These are phyloP conservation scores for Patagioenas fasciata DNA, from an alignment of 2,113 vertebrate genomes.

Conservation along the genomic window DNA sequence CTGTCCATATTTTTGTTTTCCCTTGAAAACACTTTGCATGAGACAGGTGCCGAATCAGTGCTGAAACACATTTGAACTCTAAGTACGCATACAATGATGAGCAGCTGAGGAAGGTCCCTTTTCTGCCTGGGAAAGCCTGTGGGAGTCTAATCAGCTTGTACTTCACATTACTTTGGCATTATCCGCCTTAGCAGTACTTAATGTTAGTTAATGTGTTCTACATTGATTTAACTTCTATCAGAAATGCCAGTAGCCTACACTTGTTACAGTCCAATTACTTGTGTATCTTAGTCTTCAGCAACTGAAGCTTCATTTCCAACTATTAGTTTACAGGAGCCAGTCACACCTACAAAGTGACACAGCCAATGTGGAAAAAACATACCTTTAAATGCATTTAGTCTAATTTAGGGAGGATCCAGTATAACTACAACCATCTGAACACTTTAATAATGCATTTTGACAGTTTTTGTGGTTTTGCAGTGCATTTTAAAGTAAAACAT, in stretches of 20 bases:
- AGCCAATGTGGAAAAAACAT: neutral
- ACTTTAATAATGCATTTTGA: neutral
- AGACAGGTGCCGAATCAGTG: neutral
- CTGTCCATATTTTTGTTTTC: neutral
- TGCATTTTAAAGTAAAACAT: neutral
- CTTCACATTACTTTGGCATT: neutral
- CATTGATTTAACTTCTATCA: neutral
- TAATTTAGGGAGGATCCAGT: neutral
- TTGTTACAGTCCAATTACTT: neutral
- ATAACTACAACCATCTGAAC: neutral
- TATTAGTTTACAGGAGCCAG: neutral
- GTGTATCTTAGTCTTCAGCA: neutral
- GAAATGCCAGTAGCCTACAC: neutral
- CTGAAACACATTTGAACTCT: neutral
- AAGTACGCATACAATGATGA: neutral
- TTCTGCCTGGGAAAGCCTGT: neutral
- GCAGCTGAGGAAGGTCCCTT: neutral
- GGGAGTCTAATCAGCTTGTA: neutral
- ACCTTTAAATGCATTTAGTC: neutral
- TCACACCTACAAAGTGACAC: neutral
- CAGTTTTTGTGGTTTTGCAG: neutral
- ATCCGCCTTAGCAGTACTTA: neutral
- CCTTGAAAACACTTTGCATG: neutral
- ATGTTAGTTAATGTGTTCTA: neutral
- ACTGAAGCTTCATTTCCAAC: neutral